Percentiles rank a stretch among this genome's conserved stretches.
Evolutionary conservation across 2,113 vertebrate genomes (phyloP).

Genomic region (Hyperopisus bebe): DNA sequence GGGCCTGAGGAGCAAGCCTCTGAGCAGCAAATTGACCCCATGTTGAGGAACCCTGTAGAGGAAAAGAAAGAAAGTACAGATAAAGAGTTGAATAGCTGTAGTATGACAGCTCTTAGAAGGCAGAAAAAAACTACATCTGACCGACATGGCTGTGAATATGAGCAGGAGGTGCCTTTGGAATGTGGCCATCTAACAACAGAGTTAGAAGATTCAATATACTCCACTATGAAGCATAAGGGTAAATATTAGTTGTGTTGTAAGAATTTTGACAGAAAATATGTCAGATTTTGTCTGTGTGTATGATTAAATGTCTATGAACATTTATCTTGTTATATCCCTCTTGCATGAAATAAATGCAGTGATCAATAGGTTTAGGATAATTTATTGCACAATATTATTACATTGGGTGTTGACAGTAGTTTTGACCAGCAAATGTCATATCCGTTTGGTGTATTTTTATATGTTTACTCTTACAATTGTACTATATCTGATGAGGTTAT

Average conservation of each 20-base stretch:
- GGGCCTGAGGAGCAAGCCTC: not conserved
- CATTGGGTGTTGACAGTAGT: not conserved
- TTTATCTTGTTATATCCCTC: not conserved
- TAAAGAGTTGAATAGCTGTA: slow-evolving; percentile 16
- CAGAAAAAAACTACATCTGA: slow-evolving; percentile 28
- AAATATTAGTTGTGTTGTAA: not conserved
- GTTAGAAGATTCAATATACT: slow-evolving; percentile 29
- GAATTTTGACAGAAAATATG: not conserved
- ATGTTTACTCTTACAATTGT: not conserved
- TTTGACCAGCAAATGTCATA: not conserved
- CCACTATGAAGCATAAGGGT: slow-evolving; percentile 42
- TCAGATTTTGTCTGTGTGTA: not conserved
- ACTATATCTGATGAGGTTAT: not conserved
- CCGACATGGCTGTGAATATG: slow-evolving; percentile 28
- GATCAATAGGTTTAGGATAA: not conserved
- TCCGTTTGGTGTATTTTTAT: not conserved
- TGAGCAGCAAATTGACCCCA: slow-evolving; percentile 10
- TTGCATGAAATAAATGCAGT: not conserved
- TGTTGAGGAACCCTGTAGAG: slow-evolving; percentile 22
- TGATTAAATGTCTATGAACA: not conserved
- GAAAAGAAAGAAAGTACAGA: slow-evolving; percentile 5
- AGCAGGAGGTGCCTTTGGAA: slow-evolving; percentile 52
- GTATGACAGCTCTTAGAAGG: slow-evolving; percentile 22
- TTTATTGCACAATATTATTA: not conserved
- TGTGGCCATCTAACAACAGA: slow-evolving; percentile 29